Conservation (phyloP, 2,797 vertebrate genomes). For the Coluber constrictor region DNA sequence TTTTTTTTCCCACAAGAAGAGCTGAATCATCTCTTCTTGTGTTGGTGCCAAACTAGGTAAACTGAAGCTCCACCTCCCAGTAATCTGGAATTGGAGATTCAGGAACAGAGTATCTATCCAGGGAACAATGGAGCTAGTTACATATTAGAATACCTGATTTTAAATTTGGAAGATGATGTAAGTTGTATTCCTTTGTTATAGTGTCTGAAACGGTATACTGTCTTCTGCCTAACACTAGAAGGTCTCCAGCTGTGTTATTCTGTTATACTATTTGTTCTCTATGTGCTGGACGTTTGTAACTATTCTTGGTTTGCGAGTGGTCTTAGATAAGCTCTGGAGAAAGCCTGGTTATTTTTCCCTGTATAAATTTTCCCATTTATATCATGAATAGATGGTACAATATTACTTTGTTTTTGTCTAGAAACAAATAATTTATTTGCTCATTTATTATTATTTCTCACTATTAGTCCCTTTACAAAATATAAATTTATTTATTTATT, state of each 20-base stretch:
- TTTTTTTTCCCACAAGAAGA: not conserved
- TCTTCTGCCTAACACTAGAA: not conserved
- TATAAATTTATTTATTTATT: not conserved
- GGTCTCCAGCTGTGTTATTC: not conserved
- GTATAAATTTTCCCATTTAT: not conserved
- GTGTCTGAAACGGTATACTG: not conserved
- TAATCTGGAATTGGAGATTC: not conserved
- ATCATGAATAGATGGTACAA: not conserved
- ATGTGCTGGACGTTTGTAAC: not conserved
- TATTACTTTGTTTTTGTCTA: not conserved
- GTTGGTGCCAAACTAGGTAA: not conserved
- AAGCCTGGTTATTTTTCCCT: not conserved
- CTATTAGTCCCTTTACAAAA: not conserved
- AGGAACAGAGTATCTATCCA: not conserved
- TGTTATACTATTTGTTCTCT: not conserved
- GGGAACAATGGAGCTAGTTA: not conserved
- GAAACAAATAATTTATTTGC: not conserved
- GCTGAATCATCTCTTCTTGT: not conserved
- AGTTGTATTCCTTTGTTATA: not conserved
- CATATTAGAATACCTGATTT: not conserved
- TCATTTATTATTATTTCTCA: not conserved
- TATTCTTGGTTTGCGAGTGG: not conserved
- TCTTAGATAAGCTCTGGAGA: not conserved
- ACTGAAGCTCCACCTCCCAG: not conserved
- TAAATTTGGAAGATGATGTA: not conserved